These are phyloP conservation scores for Echiichthys vipera DNA, from an alignment of 2,797 vertebrate genomes.

Conservation along the genomic window DNA sequence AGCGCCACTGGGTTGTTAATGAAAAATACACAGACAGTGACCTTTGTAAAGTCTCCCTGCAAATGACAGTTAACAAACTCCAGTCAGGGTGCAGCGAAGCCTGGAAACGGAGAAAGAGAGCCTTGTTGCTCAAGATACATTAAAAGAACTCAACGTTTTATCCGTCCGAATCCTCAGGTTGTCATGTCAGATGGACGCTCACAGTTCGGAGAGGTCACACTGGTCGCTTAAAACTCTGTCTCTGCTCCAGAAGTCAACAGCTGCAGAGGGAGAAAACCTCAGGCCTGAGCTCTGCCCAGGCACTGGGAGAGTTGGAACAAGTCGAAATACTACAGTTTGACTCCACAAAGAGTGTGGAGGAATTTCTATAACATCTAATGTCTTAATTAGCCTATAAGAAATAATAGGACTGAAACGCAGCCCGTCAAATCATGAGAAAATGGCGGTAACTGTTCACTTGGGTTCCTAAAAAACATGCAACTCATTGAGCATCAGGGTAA, in stretches of 20 bases:
- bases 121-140: slow-evolving; percentile 39
- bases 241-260: slow-evolving; percentile 70
- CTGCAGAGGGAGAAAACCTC: slow-evolving; percentile 69
- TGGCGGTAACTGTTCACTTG: slow-evolving; percentile 75
- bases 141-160: slow-evolving; percentile 38
- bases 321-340: slow-evolving; percentile 72
- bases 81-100: slow-evolving; percentile 49
- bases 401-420: slow-evolving; percentile 82
- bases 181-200: slow-evolving; percentile 45
- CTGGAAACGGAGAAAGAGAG: slow-evolving; percentile 38
- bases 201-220: slow-evolving; percentile 65
- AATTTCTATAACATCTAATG: slow-evolving; percentile 85
- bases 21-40: slow-evolving; percentile 83
- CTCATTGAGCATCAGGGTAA: slow-evolving; percentile 79
- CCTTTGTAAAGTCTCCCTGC: slow-evolving; percentile 80
- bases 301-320: slow-evolving; percentile 74
- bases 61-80: slow-evolving; percentile 77
- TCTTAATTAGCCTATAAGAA: slow-evolving; percentile 88
- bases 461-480: slow-evolving; percentile 79
- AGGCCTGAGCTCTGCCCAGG: slow-evolving; percentile 53
- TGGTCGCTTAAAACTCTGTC: slow-evolving; percentile 56
- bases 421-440: slow-evolving; percentile 85
- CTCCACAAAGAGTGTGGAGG: slow-evolving; percentile 73
- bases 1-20: slow-evolving; percentile 76
- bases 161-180: slow-evolving; percentile 35